Base-by-base conservation (phyloP, 2,888 invertebrate genomes). In the Lasioglossum oenotherae region DNA sequence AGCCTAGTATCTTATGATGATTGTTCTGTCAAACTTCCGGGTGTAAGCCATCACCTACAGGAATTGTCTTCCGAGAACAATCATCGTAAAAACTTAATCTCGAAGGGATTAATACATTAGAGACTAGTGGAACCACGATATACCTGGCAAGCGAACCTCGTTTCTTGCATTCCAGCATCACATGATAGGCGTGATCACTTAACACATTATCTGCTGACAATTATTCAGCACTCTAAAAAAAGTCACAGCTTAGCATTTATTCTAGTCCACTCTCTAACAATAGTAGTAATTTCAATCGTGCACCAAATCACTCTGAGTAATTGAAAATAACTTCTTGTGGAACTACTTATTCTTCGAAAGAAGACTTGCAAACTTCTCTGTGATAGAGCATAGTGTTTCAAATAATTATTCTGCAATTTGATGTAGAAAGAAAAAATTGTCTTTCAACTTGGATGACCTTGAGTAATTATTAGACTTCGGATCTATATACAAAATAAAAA, bases 81-180 rank as follows among this genome's bases (percentile, higher is more conserved):
- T 57, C n/a, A 57, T 57, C n/a, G 4, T 57, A 57, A 57, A 57
- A 57, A 57, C 57, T 57, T 57, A n/a, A 57, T 57, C 57, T 57
- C n/a, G 4, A 4, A 57, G 12, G 12, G n/a, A 57, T 57, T 57
- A 57, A 57, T 57, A 57, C 57, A 57, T 57, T n/a, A n/a, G 57
- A 57, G 10, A 1, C 8, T n/a, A 57, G 57, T n/a, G 57, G n/a
- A n/a, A 57, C 23, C n/a, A 57, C 57, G 57, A 57, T n/a, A 57
- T n/a, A 38, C n/a, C 10, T 57, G 12, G 12, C n/a, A 12, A 57
- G n/a, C 10, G 57, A n/a, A 57, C 12, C 57, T 57, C n/a, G 0
- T 57, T 57, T 57, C n/a, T 57, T 57, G 12, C 57, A 57, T 57
- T 57, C n/a, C 57, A 12, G 4, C n/a, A n/a, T 57, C 57, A 4